phyloP scores from a whole-genome alignment of 2,888 invertebrate species.

The Standfussiana lucernea region DNA sequence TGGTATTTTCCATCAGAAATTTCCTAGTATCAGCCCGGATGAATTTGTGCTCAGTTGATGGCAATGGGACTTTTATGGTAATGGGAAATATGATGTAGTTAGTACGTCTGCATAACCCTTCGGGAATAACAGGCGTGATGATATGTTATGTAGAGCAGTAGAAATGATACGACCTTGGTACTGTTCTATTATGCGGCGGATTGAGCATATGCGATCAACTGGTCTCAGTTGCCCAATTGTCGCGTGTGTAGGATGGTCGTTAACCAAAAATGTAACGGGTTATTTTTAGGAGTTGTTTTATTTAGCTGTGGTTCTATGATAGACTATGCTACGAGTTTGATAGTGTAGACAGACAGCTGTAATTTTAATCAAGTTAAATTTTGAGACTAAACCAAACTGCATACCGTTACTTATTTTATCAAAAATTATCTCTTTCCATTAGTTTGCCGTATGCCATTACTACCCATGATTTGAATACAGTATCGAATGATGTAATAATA shows the following conservation, averaged over 20 bases:
- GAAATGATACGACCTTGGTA: constrained; percentile 43
- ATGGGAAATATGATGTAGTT: no score
- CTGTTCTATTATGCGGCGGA: constrained; percentile 9
- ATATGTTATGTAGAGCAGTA: background rate
- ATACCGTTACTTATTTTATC: no score
- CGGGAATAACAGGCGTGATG: background rate
- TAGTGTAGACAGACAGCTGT: background rate
- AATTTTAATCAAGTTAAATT: background rate
- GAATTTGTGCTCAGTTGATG: background rate
- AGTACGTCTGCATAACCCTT: background rate
- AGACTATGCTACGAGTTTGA: background rate
- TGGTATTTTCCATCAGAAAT: background rate
- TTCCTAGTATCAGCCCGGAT: background rate
- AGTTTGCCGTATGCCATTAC: background rate
- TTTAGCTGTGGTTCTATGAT: background rate
- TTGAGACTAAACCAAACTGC: no score
- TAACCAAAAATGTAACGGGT: constrained; percentile 45
- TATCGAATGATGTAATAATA: background rate
- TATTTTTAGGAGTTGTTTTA: constrained; percentile 32
- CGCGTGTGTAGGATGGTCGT: constrained; percentile 58
- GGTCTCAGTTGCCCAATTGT: constrained; percentile 45
- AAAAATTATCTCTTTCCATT: background rate
- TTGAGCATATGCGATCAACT: constrained; percentile 26
- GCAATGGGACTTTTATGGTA: no score
- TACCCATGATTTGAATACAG: background rate